Evolutionary conservation across 2,888 invertebrate genomes (phyloP), one percentile per base, ranked within the genome.

Genomic region (Atethmia centrago): DNA sequence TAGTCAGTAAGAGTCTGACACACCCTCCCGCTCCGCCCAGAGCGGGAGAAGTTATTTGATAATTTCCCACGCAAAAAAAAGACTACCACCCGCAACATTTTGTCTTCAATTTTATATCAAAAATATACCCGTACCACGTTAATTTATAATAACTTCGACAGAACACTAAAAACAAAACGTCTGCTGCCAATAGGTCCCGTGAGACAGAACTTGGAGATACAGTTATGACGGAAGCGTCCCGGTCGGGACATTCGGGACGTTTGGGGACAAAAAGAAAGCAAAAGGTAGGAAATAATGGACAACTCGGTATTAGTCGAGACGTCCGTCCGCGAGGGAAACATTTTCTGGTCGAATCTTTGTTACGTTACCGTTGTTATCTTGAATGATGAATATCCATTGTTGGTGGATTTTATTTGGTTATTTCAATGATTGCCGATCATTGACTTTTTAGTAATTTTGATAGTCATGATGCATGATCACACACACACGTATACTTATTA

Each of bases 201-300:
- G 80, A 68, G 75, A 71, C 62, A 69, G 74, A 79, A 83, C 77
- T 79, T 55, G 40, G 68, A 63, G 69, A 81, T 74, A 77, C 77
- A 75, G 70, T 78, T 78, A 82, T 79, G 84, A 79, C 72, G 58
- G 71, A 74, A 85, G 56, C 49, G 28, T 49, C 40, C 45, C 78
- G 36, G 51, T 21, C 25, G 62, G 51, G 66, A 55, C 49, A 49
- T 25, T 19, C 9, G 76, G 56, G 70, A 71, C 63, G 28, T 36
- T 77, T 40, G 12, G 31, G 62, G 68, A 68, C 58, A 61, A 66
- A 78, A 61, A 40, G 59, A 74, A 80, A 62, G 53, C 31, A 70
- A 77, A 75, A 71, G 53, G 66, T 55, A 70, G 31, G 40, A 62
- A 81, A 71, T 75, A 81, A 81, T 81, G 55, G 49, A 71, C 47